These are phyloP conservation scores for Cotesia glomerata DNA, from an alignment of 1,140 invertebrate species.

Conservation along the genomic window DNA sequence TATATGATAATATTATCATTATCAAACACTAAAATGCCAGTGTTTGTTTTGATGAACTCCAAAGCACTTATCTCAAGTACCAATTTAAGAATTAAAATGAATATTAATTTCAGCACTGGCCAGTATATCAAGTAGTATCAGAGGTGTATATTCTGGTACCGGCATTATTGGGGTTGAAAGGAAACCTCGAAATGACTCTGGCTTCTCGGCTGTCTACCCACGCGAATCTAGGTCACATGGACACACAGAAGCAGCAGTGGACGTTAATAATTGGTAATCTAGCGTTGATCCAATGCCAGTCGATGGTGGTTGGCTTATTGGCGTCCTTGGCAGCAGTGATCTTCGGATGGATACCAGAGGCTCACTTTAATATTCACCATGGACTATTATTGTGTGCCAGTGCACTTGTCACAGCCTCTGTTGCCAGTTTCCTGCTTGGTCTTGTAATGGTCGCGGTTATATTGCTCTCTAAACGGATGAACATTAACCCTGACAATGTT, in stretches of 20 bases:
- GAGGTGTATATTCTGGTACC: slow-evolving; percentile 95
- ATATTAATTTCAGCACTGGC: slow-evolving; percentile 74
- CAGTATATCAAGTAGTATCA: slow-evolving; percentile 81
- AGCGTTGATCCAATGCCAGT: slow-evolving; percentile 90
- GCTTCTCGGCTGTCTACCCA: slow-evolving; percentile 92
- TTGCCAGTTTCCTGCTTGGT: slow-evolving; percentile 82
- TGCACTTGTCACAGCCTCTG: slow-evolving; percentile 87
- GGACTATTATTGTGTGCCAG: slow-evolving; percentile 85
- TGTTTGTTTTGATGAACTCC: too few relatives aligned
- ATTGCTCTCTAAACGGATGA: slow-evolving; percentile 74
- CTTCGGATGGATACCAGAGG: slow-evolving; percentile 82
- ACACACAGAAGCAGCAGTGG: slow-evolving; percentile 70
- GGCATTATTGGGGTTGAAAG: slow-evolving; percentile 93
- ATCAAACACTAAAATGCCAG: too few relatives aligned
- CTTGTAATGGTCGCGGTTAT: slow-evolving; percentile 84
- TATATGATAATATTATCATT: too few relatives aligned
- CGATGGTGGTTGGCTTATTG: slow-evolving; percentile 90
- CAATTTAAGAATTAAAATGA: slow-evolving; percentile 10
- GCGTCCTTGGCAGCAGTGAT: slow-evolving; percentile 85
- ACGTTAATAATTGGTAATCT: slow-evolving; percentile 85
- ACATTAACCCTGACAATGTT: slow-evolving; percentile 96
- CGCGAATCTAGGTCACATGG: slow-evolving; percentile 83
- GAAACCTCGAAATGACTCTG: slow-evolving; percentile 97
- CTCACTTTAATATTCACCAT: slow-evolving; percentile 82
- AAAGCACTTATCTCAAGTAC: neutral